Conservation (phyloP, 2,113 vertebrate species). For the Corydoras sp. region DNA sequence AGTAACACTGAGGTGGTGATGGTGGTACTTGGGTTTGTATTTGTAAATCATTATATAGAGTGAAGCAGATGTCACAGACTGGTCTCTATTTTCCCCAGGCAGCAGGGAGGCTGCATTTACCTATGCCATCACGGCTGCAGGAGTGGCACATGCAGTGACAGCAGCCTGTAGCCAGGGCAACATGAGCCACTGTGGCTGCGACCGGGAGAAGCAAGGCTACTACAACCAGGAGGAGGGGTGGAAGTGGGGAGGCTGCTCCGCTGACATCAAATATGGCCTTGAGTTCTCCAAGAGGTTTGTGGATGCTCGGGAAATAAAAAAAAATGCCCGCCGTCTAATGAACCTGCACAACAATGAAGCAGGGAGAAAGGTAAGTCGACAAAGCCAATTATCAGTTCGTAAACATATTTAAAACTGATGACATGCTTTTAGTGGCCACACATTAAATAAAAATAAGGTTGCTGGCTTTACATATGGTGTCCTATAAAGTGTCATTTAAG, state of each 20-base stretch:
- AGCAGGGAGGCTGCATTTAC: slow-evolving; percentile 97
- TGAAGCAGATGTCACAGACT: slow-evolving; percentile 42
- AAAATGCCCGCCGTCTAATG: slow-evolving; percentile 93
- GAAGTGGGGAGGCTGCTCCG: slow-evolving; percentile 98
- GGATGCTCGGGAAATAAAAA: slow-evolving; percentile 94
- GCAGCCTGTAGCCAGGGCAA: slow-evolving; percentile 96
- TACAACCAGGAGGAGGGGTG: slow-evolving; percentile 95
- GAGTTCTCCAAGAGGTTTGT: slow-evolving; percentile 96
- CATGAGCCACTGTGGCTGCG: slow-evolving; percentile 97
- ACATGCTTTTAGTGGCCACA: too few species aligned
- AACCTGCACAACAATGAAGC: slow-evolving; percentile 99
- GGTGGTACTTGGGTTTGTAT: too few species aligned
- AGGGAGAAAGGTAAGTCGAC: slow-evolving; percentile 85
- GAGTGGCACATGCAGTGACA: slow-evolving; percentile 90
- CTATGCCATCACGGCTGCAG: slow-evolving; percentile 95
- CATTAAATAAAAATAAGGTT: too few species aligned
- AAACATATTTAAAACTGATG: too few species aligned
- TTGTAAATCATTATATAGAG: neutral
- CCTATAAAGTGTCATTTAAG: too few species aligned
- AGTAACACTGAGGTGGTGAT: too few species aligned
- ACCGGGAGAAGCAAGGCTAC: slow-evolving; percentile 96
- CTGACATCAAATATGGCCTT: slow-evolving; percentile 92
- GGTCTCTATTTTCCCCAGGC: slow-evolving; percentile 67
- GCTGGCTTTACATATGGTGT: too few species aligned
- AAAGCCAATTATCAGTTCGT: too few species aligned